phyloP scores from a whole-genome alignment of 2,797 vertebrate species.

The Oreonectes daqikongensis region DNA sequence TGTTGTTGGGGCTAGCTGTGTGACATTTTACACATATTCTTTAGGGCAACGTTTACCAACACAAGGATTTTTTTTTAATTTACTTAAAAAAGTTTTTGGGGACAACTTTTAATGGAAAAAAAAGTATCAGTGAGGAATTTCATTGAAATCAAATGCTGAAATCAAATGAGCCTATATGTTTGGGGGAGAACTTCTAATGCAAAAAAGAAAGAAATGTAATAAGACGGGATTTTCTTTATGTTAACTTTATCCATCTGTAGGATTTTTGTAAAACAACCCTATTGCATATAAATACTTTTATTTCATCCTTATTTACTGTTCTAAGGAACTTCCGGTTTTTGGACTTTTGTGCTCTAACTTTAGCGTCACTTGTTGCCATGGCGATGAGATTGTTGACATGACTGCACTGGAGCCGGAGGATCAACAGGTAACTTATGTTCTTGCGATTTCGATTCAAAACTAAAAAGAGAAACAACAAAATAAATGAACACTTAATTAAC shows the following conservation, averaged over 20 bases:
- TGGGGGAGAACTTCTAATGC: too few species aligned
- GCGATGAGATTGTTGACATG: constrained; percentile 40
- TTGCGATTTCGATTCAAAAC: not conserved
- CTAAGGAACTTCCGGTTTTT: not conserved
- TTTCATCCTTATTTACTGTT: not conserved
- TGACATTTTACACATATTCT: too few species aligned
- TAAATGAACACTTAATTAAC: not conserved
- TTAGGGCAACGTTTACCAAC: too few species aligned
- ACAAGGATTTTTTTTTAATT: too few species aligned
- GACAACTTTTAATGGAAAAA: too few species aligned
- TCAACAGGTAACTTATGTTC: not conserved
- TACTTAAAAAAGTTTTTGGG: too few species aligned
- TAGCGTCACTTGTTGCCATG: constrained; percentile 23
- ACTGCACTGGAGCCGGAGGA: not conserved
- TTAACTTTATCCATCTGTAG: too few species aligned
- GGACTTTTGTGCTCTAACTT: not conserved
- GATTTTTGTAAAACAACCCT: too few species aligned
- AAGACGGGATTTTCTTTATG: too few species aligned
- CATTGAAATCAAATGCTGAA: not conserved
- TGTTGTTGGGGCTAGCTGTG: not conserved
- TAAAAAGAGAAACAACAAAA: not conserved
- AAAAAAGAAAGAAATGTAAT: too few species aligned
- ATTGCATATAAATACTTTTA: not conserved
- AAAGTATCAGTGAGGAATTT: too few species aligned
- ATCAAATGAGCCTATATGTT: too few species aligned